A percentile compares a stretch with the other conserved stretches of the same genome.
These are phyloP conservation scores for Phenganax stokvisi DNA, from an alignment of 92 coral and sea anemone species.

Conservation along the genomic window DNA sequence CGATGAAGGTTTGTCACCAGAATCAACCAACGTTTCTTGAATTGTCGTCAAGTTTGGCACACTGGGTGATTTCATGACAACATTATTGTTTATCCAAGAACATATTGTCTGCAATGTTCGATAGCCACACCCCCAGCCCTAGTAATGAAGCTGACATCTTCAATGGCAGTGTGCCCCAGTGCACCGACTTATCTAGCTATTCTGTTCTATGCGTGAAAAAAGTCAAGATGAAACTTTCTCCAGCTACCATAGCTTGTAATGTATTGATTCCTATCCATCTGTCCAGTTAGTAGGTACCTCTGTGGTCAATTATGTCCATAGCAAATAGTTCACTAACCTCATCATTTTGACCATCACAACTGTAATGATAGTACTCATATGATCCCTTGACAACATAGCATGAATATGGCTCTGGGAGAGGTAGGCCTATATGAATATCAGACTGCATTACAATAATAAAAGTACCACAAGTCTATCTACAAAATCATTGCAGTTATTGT, in stretches of 20 bases:
- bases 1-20: slow-evolving; percentile 70
- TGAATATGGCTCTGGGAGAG: slow-evolving; percentile 50
- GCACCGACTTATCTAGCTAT: no score
- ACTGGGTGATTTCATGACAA: slow-evolving; percentile 1
- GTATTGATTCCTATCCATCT: no score
- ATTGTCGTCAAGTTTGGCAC: slow-evolving; percentile 66
- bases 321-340: slow-evolving; percentile 40
- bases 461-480: no score
- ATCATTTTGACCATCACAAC: slow-evolving; percentile 76
- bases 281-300: no score
- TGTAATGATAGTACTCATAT: slow-evolving; percentile 80
- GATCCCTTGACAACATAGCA: slow-evolving; percentile 58
- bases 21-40: slow-evolving; percentile 65
- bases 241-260: no score
- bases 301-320: neutral
- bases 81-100: slow-evolving; percentile 67
- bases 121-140: slow-evolving; percentile 99
- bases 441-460: neutral
- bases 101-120: slow-evolving; percentile 93
- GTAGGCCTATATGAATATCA: slow-evolving; percentile 62
- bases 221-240: no score
- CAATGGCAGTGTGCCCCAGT: no score
- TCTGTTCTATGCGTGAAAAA: no score
- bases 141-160: neutral
- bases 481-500: no score